Evolutionary conservation across 2,888 invertebrate genomes (phyloP), one percentile per base, ranked within the genome.

Genomic region (Craniophora ligustri): DNA sequence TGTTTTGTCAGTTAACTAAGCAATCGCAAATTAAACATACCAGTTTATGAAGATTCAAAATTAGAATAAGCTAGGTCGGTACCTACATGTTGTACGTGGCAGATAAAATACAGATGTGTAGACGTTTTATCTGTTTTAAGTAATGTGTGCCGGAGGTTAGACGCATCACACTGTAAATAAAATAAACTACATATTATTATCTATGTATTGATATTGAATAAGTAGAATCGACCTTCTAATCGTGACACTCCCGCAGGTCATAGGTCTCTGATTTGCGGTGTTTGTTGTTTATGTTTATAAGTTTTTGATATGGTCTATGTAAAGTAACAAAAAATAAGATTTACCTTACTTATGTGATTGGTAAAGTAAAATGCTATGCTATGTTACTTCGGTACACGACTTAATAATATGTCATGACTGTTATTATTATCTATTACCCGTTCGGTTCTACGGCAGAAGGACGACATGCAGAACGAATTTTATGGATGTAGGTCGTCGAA

Each of bases 161-260:
- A 15, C 23, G 34, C 31, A 35, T 41, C 16, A 56, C 47, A 16
- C 14, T 55, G 36, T 39, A 3, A 10, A 23, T 23, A 10, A 23
- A 10, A 23, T 23, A 23, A 3, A n/a, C n/a, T n/a, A n/a, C n/a
- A n/a, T n/a, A n/a, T n/a, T n/a, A 8, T 23, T 26, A 26, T 26
- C 26, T n/a, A 4, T 26, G 5, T n/a, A n/a, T 26, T n/a, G n/a
- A 26, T n/a, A 44, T 39, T 15, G 14, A 31, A 49, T 30, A 62
- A n/a, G 47, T 42, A 55, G 45, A 47, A 16, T 8, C 55, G 60
- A 71, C 60, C 69, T 71, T 56, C 40, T 30, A 36, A 7, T 31
- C 11, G 40, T 45, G 54, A 46, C 19, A n/a, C 39, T 48, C n/a
- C 41, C 49, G 21, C 38, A 53, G 70, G 67, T 70, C 70, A 67